Conservation (phyloP, 2,113 vertebrate species). For the Neolamprologus variostigma region DNA sequence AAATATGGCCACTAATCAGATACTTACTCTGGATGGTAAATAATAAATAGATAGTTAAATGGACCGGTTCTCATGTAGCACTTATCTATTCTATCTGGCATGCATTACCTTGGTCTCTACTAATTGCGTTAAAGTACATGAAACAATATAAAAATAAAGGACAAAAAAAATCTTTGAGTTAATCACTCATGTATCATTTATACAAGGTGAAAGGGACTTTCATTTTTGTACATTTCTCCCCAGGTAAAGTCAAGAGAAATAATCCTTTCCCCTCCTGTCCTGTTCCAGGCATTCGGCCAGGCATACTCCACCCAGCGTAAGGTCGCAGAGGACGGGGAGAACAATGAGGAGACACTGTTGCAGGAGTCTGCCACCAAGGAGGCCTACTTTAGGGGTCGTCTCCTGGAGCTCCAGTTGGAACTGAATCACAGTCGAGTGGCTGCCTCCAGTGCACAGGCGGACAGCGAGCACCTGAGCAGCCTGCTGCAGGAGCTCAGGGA, state of each 20-base stretch:
- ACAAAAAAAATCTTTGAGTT: background rate
- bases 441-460: conserved; percentile 76
- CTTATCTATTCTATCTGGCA: background rate
- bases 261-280: background rate
- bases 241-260: background rate
- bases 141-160: background rate
- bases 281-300: conserved; percentile 86
- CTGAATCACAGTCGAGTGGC: conserved; percentile 79
- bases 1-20: background rate
- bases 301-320: conserved; percentile 91
- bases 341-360: conserved; percentile 86
- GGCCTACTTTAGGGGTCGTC: conserved; percentile 86
- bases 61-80: background rate
- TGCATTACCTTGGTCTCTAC: background rate
- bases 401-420: conserved; percentile 88
- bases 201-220: background rate
- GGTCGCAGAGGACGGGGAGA: conserved; percentile 95
- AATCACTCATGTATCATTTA: background rate
- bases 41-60: background rate
- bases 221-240: background rate
- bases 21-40: background rate
- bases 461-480: conserved; percentile 80
- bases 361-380: conserved; percentile 95
- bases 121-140: background rate
- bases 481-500: conserved; percentile 86